These are phyloP conservation scores for Bombus sylvicola DNA, from an alignment of 1,140 invertebrate genomes.

Conservation along the genomic window DNA sequence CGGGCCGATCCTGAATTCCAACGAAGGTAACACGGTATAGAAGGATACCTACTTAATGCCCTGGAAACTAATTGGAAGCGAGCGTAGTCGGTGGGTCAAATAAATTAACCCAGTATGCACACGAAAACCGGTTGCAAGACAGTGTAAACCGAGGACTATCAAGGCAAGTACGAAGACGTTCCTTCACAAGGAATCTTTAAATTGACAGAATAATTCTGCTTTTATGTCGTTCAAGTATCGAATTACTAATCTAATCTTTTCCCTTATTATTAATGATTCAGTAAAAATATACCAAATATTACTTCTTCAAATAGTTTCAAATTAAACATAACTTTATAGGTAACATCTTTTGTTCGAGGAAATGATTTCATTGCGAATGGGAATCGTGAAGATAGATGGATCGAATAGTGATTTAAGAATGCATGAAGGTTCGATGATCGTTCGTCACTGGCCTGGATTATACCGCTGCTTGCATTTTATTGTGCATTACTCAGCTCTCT, in stretches of 20 bases:
- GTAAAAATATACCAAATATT: neutral
- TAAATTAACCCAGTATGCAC: constrained; percentile 74
- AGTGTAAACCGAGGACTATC: constrained; percentile 54
- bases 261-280: neutral
- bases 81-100: constrained; percentile 71
- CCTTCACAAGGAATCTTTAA: neutral
- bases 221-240: neutral
- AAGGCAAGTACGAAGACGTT: constrained; percentile 25
- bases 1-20: constrained; percentile 13
- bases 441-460: neutral
- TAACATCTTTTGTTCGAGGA: neutral
- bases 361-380: neutral
- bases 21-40: constrained; percentile 23
- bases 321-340: neutral
- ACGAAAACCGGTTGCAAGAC: constrained; percentile 40
- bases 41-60: constrained; percentile 44
- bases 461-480: constrained; percentile 15
- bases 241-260: neutral
- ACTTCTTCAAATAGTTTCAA: neutral
- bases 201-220: constrained; percentile 23
- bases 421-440: neutral
- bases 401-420: neutral
- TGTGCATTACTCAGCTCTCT: constrained; percentile 5
- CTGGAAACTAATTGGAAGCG: constrained; percentile 67
- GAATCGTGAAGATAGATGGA: neutral